Percentiles rank a stretch among this genome's conserved stretches.
phyloP scores from a whole-genome alignment of 2,888 invertebrate species.

The Toxonevra muliebris region DNA sequence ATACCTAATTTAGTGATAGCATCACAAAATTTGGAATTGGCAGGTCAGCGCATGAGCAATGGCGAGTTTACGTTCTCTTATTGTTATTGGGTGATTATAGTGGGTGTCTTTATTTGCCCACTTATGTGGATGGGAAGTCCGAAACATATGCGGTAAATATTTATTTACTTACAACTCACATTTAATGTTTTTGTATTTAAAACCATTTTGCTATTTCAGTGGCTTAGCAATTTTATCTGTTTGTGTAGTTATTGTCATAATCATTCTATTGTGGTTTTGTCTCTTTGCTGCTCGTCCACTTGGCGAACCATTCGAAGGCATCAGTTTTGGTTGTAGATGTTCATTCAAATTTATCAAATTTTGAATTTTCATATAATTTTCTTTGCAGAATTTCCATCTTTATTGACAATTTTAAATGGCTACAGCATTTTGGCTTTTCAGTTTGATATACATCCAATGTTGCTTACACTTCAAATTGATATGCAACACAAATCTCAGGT shows the following conservation, averaged over 20 bases:
- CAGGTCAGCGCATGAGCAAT: slow-evolving; percentile 76
- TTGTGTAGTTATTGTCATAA: slow-evolving; percentile 71
- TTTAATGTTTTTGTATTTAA: slow-evolving; percentile 11
- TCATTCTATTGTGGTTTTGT: slow-evolving; percentile 74
- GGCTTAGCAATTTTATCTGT: slow-evolving; percentile 72
- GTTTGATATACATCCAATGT: slow-evolving; percentile 84
- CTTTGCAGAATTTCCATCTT: slow-evolving; percentile 61
- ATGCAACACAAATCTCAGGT: slow-evolving; percentile 83
- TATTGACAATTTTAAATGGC: slow-evolving; percentile 69
- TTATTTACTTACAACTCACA: neutral
- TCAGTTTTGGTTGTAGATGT: slow-evolving; percentile 42
- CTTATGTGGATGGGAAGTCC: slow-evolving; percentile 90
- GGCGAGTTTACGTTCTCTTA: slow-evolving; percentile 75
- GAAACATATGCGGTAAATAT: slow-evolving; percentile 86
- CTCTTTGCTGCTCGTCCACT: slow-evolving; percentile 65
- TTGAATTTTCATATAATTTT: neutral
- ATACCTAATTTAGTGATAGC: slow-evolving; percentile 84
- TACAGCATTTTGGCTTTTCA: slow-evolving; percentile 77
- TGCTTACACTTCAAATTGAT: slow-evolving; percentile 91
- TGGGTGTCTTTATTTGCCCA: slow-evolving; percentile 79
- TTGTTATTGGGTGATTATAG: slow-evolving; percentile 83
- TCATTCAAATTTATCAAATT: too few species aligned
- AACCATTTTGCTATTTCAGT: slow-evolving; percentile 39
- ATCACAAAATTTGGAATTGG: slow-evolving; percentile 80
- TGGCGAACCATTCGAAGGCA: slow-evolving; percentile 63